These are phyloP conservation scores for Drosophila littoralis DNA, from an alignment of 1,140 invertebrate species.

Conservation along the genomic window DNA sequence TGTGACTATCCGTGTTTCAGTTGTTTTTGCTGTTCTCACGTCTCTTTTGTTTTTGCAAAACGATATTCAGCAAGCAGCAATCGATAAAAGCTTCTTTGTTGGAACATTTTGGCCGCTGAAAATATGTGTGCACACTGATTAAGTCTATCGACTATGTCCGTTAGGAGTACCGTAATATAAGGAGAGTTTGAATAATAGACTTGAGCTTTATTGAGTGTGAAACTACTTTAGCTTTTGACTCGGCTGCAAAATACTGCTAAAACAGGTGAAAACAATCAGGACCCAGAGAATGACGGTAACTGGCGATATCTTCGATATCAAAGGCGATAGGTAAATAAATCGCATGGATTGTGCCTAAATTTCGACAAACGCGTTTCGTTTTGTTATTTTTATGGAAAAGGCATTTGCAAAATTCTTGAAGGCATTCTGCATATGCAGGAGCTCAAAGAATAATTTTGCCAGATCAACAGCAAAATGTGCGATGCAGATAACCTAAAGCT, in stretches of 20 bases:
- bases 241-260: no score
- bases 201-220: no score
- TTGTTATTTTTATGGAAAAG: not conserved
- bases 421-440: not conserved
- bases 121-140: constrained; percentile 29
- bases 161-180: not conserved
- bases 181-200: not conserved
- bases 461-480: constrained; percentile 29
- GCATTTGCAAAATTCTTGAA: not conserved
- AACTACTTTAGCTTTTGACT: no score
- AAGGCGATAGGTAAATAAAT: constrained; percentile 8
- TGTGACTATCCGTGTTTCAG: constrained; percentile 27
- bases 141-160: not conserved
- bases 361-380: not conserved
- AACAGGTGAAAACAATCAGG: no score
- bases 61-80: constrained; percentile 15
- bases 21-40: constrained; percentile 45
- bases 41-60: constrained; percentile 69
- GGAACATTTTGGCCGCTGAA: not conserved
- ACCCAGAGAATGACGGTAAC: no score
- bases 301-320: not conserved
- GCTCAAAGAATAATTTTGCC: not conserved
- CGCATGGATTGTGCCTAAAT: constrained; percentile 1
- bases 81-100: constrained; percentile 27
- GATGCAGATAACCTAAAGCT: constrained; percentile 21